A percentile compares a stretch with the other conserved stretches of the same genome.
Conservation (phyloP, 2,888 invertebrate species). For the Gerris lacustris region DNA sequence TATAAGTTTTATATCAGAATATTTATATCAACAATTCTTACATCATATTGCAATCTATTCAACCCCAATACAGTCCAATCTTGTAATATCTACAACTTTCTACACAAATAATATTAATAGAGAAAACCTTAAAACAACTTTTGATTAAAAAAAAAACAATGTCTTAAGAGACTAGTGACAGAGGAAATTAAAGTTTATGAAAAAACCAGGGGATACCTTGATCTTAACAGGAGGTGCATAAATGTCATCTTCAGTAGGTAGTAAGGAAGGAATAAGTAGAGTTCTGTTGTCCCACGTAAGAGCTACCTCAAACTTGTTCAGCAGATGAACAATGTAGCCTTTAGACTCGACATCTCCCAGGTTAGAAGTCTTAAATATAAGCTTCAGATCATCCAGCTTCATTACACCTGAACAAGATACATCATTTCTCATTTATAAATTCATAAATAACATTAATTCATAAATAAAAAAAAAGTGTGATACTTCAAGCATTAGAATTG, state of each 20-base stretch:
- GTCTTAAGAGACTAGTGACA: too few species aligned
- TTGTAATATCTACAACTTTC: too few species aligned
- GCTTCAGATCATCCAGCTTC: conserved; percentile 82
- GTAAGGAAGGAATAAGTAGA: conserved; percentile 76
- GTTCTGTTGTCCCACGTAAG: conserved; percentile 89
- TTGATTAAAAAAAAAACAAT: too few species aligned
- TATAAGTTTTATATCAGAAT: too few species aligned
- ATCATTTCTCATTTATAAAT: background rate
- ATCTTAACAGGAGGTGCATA: conserved; percentile 41
- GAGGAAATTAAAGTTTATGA: too few species aligned
- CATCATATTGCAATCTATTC: too few species aligned
- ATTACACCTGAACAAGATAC: conserved; percentile 54
- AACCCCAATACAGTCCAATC: too few species aligned
- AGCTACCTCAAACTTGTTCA: conserved; percentile 96
- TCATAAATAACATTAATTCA: too few species aligned
- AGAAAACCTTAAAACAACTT: too few species aligned
- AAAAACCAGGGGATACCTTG: conserved; percentile 33
- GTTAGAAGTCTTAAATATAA: conserved; percentile 81
- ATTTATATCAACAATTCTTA: too few species aligned
- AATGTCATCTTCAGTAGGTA: conserved; percentile 65
- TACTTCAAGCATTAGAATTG: too few species aligned
- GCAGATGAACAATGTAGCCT: conserved; percentile 75
- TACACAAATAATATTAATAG: too few species aligned
- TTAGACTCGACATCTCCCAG: conserved; percentile 55
- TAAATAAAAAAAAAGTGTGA: background rate